A percentile compares a stretch with the other conserved stretches of the same genome.
Evolutionary conservation across 2,113 vertebrate species (phyloP).

Genomic region (Gracilinanus agilis): DNA sequence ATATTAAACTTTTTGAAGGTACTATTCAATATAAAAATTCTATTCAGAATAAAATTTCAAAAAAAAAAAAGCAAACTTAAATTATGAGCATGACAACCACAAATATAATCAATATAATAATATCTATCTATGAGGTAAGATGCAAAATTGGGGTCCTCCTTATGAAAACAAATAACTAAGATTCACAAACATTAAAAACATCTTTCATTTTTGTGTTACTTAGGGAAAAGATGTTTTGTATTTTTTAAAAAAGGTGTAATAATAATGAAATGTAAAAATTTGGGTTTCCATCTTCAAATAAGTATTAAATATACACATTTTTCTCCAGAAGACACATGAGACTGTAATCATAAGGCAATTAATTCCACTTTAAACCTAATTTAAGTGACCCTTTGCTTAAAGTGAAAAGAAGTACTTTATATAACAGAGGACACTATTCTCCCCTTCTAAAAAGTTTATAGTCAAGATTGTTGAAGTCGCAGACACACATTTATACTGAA

Average conservation of each 20-base stretch:
- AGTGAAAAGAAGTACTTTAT: not conserved
- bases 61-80: not conserved
- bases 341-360: slow-evolving; percentile 2
- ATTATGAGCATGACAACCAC: not conserved
- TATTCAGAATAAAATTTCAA: not conserved
- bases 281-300: not conserved
- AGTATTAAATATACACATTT: not conserved
- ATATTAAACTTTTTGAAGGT: not conserved
- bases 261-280: not conserved
- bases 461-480: not conserved
- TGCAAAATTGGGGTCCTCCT: not conserved
- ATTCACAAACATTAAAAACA: not conserved
- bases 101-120: not conserved
- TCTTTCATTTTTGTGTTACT: not conserved
- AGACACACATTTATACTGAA: rapidly evolving
- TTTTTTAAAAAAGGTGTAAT: not conserved
- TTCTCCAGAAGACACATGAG: not conserved
- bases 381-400: not conserved
- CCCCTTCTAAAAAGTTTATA: not conserved
- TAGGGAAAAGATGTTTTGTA: not conserved
- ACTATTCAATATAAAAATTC: not conserved
- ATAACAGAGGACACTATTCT: rapidly evolving
- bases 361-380: not conserved
- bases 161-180: not conserved
- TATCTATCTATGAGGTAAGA: not conserved